Percentiles rank a stretch among this genome's conserved stretches.
Conservation (phyloP, 2,797 vertebrate genomes). For the Siniperca undulata region DNA sequence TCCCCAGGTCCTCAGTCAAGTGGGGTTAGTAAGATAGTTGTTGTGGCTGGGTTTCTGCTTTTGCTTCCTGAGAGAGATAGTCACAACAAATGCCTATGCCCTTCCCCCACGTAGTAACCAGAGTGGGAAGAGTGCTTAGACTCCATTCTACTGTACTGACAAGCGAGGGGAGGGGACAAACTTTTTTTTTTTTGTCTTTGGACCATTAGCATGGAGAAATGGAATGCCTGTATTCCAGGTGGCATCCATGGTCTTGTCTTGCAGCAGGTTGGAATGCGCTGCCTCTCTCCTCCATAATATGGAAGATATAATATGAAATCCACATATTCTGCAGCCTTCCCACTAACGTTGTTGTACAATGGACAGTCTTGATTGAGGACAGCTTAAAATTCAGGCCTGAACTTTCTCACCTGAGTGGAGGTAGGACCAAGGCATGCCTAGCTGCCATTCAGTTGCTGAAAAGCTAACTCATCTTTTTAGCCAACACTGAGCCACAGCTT, state of each 20-base stretch:
- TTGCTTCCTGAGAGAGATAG: background rate
- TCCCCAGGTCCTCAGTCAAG: background rate
- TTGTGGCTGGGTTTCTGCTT: background rate
- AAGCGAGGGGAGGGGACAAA: background rate
- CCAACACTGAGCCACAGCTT: slow-evolving; percentile 36
- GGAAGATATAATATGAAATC: background rate
- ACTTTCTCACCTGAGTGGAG: background rate
- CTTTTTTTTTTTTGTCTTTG: background rate
- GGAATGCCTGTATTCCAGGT: background rate
- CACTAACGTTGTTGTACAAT: background rate
- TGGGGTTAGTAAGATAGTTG: background rate
- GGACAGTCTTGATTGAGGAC: slow-evolving; percentile 1
- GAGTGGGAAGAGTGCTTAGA: background rate
- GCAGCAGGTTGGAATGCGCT: slow-evolving; percentile 5
- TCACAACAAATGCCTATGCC: background rate
- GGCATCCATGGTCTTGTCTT: background rate
- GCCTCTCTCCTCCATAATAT: background rate
- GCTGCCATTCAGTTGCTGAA: slow-evolving; percentile 13
- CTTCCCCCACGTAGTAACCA: background rate
- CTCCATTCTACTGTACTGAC: background rate
- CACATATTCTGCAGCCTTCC: background rate
- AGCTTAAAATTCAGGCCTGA: slow-evolving; percentile 10
- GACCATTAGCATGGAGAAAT: background rate
- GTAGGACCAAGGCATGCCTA: background rate
- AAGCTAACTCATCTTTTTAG: slow-evolving; percentile 38